These are phyloP conservation scores for Arctocebus calabarensis DNA, from an alignment of 2,797 vertebrate species.

Conservation along the genomic window DNA sequence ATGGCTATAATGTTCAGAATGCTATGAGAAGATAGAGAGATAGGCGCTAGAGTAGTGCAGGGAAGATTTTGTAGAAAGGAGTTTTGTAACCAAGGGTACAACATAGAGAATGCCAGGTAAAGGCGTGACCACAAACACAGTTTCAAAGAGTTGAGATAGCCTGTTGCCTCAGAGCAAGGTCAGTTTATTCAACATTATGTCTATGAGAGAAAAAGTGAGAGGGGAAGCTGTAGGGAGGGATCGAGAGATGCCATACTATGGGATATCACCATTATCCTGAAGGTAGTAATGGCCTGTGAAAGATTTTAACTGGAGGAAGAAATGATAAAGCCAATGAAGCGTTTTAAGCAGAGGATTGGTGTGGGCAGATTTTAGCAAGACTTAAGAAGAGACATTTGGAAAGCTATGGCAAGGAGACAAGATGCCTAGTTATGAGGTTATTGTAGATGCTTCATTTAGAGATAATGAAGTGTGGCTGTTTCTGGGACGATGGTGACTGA, in stretches of 20 bases:
- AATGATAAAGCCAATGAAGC: background rate
- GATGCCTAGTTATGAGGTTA: background rate
- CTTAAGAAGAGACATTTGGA: background rate
- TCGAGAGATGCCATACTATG: background rate
- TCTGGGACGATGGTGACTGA: background rate
- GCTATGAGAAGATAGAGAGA: background rate
- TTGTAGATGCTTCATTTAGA: background rate
- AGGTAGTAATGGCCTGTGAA: background rate
- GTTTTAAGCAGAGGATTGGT: background rate
- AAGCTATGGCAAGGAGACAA: too few relatives aligned
- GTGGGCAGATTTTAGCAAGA: background rate
- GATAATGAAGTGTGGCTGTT: background rate
- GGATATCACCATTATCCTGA: background rate
- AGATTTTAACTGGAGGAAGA: background rate
- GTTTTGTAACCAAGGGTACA: background rate
- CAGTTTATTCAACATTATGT: background rate
- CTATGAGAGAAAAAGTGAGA: background rate
- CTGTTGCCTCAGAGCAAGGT: background rate
- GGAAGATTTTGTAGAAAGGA: background rate
- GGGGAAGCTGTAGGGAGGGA: background rate
- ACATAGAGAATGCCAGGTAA: background rate
- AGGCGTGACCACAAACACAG: background rate
- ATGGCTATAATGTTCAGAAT: background rate
- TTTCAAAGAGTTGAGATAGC: background rate
- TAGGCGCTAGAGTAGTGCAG: background rate